These are phyloP conservation scores for Bombus vancouverensis DNA, from an alignment of 1,140 invertebrate species.

Conservation along the genomic window DNA sequence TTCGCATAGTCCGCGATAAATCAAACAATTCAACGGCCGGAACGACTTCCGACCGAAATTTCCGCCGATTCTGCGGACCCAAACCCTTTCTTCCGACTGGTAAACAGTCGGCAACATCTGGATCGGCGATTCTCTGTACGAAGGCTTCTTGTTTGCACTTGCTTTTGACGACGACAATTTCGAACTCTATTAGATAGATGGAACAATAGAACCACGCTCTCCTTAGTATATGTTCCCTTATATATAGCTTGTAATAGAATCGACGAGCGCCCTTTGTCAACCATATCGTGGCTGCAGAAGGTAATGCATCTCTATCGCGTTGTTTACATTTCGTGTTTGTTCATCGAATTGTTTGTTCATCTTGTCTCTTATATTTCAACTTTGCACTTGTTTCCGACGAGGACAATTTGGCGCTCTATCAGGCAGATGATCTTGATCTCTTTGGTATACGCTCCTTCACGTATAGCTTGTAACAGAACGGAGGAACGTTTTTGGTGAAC, in stretches of 20 bases:
- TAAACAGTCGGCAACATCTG: slow-evolving; percentile 1
- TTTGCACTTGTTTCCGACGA: too few relatives aligned
- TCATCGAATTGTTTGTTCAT: too few relatives aligned
- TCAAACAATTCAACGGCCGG: slow-evolving; percentile 45
- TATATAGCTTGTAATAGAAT: neutral
- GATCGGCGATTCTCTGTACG: neutral
- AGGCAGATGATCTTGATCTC: too few relatives aligned
- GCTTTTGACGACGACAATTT: neutral
- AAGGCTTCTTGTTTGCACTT: neutral
- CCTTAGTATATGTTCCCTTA: neutral
- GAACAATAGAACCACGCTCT: neutral
- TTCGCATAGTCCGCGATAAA: slow-evolving; percentile 61
- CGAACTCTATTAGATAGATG: neutral
- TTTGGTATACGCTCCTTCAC: too few relatives aligned
- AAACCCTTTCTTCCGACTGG: neutral
- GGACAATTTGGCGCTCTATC: too few relatives aligned
- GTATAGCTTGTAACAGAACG: too few relatives aligned
- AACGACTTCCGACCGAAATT: slow-evolving; percentile 22
- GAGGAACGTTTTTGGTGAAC: too few relatives aligned
- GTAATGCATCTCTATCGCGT: too few relatives aligned
- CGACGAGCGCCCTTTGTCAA: neutral
- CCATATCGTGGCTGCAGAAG: too few relatives aligned
- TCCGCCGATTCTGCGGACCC: slow-evolving; percentile 14
- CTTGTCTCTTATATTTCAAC: too few relatives aligned
- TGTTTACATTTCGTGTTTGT: too few relatives aligned